Base-by-base conservation (phyloP, 2,888 invertebrate genomes). In the Alentia gelatinosa region DNA sequence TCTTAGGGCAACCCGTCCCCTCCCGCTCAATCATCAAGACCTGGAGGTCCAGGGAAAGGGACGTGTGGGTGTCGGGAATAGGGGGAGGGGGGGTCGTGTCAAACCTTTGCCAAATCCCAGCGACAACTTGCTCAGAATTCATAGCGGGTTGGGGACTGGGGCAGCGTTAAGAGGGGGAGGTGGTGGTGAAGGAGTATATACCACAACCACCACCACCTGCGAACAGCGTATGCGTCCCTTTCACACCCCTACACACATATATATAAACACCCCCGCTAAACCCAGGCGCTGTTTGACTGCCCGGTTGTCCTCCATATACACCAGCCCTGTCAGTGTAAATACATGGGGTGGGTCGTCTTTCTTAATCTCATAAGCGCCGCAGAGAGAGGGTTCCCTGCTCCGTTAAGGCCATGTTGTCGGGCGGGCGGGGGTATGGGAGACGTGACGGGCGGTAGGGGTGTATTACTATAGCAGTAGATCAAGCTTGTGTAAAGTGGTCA, bases 61-160 rank as follows among this genome's bases (percentile, higher is more conserved):
- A 7, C 4, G 74, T 4, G 74, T 4, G 4, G 74, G 74, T 26
- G 74, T 26, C 30, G 63, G 63, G 63, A n/a, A n/a, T 15, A 26
- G 63, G n/a, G 63, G 9, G 63, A 26, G 33, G 74, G 74, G 26
- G n/a, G 56, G 56, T 56, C 56, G 56, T 56, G 56, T 56, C 56
- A n/a, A 68, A 68, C 68, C 12, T 7, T n/a, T 12, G 39, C 23
- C 37, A 83, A 83, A 83, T 83, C 83, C 37, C 83, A 83, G 23
- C 5, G 47, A 47, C 26, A 42, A 86, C 86, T 47, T 26, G 86
- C 86, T 86, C 86, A 86, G 35, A 47, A 86, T 86, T 86, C 86
- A 86, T 86, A 47, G 30, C 86, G 42, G 47, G 42, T 42, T 1
- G 3, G 26, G 4, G 56, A n/a, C 15, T 39, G n/a, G 37, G 83